Evolutionary conservation across 2,888 invertebrate species (phyloP).

Genomic region (Ariolimax columbianus): DNA sequence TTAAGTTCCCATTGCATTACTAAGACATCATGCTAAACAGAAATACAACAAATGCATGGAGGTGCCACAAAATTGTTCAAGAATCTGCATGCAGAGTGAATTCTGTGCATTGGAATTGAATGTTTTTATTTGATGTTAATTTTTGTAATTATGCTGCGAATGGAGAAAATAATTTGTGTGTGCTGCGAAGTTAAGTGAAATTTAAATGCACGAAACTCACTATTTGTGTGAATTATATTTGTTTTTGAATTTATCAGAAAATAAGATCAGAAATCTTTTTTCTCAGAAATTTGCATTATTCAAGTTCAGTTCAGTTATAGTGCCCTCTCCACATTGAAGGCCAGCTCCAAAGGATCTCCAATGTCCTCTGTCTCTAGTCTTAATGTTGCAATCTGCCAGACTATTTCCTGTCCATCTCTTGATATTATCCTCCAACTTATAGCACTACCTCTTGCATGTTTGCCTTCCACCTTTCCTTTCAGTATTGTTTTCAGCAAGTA

Average conservation of each 20-base stretch:
- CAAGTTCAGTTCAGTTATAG: no score
- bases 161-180: neutral
- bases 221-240: neutral
- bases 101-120: neutral
- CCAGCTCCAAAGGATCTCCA: no score
- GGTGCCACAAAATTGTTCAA: neutral
- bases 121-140: neutral
- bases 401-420: no score
- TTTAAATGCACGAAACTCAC: neutral
- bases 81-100: conserved; percentile 3
- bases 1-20: neutral
- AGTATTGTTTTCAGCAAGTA: no score
- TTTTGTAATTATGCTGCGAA: neutral
- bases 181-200: neutral
- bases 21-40: neutral
- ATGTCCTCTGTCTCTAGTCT: no score
- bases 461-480: no score
- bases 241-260: neutral
- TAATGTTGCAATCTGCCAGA: no score
- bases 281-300: no score
- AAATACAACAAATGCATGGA: neutral
- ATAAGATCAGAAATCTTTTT: neutral
- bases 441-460: no score
- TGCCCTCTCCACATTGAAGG: no score
- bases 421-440: no score